Evolutionary conservation across 2,888 invertebrate genomes (phyloP).

Genomic region (Sinelater perroti): DNA sequence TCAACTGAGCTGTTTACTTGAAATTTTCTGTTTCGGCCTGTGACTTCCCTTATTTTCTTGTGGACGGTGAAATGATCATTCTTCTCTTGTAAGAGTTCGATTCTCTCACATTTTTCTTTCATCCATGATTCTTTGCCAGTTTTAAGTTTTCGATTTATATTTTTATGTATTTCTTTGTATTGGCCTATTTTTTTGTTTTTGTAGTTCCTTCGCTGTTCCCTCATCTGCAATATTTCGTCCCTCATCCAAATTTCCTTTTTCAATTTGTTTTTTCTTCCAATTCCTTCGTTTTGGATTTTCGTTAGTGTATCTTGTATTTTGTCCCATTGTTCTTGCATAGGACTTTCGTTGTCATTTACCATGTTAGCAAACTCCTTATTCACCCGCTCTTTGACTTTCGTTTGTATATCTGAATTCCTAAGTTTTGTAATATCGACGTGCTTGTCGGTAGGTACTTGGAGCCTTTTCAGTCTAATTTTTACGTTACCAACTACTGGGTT

Average conservation of each 20-base stretch:
- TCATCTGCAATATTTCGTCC: too few species aligned
- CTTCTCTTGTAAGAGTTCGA: neutral
- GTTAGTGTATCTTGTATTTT: conserved; percentile 1
- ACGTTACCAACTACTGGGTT: too few species aligned
- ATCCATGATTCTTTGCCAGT: too few species aligned
- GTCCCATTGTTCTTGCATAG: conserved; percentile 1
- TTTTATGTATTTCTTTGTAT: too few species aligned
- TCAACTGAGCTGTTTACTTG: neutral
- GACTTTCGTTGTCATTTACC: conserved; percentile 1
- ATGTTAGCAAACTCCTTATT: neutral
- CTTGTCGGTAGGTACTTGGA: neutral
- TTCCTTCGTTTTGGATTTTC: too few species aligned
- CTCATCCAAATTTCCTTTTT: neutral
- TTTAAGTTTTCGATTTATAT: too few species aligned
- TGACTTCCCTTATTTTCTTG: too few species aligned
- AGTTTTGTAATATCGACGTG: conserved; percentile 1
- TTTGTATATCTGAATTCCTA: neutral
- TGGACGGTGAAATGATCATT: neutral
- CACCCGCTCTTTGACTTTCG: too few species aligned
- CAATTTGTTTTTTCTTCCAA: neutral
- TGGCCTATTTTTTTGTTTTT: too few species aligned
- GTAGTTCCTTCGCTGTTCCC: too few species aligned
- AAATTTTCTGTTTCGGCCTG: neutral
- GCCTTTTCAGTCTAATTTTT: too few species aligned
- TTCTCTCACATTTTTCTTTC: too few species aligned